Evolutionary conservation across 2,113 vertebrate species (phyloP).

Genomic region (Ptychochromis oligacanthus): DNA sequence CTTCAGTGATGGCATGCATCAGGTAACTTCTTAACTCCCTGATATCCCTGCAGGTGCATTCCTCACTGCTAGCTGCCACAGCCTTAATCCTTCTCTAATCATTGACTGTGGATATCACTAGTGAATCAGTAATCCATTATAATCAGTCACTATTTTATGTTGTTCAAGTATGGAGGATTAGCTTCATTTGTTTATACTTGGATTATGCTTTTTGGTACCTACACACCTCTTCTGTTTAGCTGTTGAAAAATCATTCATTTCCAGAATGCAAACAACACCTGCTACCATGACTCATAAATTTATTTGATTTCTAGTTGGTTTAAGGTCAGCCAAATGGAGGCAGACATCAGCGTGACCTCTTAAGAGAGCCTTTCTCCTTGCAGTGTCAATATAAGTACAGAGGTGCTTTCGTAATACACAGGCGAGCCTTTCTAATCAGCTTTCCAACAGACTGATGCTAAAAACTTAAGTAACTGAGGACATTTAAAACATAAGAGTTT

Average conservation of each 20-base stretch:
- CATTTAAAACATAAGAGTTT: neutral
- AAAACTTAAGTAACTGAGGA: neutral
- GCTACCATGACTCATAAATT: neutral
- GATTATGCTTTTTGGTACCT: neutral
- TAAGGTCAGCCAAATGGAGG: neutral
- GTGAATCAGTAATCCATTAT: neutral
- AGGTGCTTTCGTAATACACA: neutral
- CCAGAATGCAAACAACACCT: neutral
- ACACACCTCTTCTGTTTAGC: neutral
- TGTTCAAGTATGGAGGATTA: neutral
- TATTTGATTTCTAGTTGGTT: conserved; percentile 12
- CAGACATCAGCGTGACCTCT: conserved; percentile 38
- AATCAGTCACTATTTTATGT: neutral
- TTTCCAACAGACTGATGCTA: conserved; percentile 11
- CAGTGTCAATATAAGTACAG: conserved; percentile 19
- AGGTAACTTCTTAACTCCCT: neutral
- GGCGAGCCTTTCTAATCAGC: conserved; percentile 39
- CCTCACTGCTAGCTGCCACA: neutral
- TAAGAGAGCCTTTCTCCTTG: conserved; percentile 40
- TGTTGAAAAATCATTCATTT: neutral
- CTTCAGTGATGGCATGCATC: neutral
- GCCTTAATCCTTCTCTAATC: neutral
- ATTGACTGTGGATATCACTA: neutral
- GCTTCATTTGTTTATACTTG: neutral
- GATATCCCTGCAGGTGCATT: neutral